Percentiles rank a stretch among this genome's conserved stretches.
Evolutionary conservation across 2,888 invertebrate genomes (phyloP).

Genomic region (Spisula subtruncata): DNA sequence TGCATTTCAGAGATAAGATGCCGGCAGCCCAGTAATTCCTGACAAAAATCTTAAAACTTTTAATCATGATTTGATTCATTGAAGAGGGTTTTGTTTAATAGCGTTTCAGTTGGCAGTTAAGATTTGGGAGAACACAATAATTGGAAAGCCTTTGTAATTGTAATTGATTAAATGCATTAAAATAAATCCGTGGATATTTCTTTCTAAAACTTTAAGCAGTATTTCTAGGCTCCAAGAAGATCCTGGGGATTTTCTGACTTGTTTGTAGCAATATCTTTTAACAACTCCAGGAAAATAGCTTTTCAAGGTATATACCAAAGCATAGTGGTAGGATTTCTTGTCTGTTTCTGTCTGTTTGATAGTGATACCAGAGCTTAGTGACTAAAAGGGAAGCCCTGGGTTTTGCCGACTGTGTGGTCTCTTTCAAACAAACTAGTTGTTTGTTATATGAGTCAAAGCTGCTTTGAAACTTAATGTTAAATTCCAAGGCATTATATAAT

Average conservation of each 20-base stretch:
- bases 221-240: background rate
- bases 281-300: background rate
- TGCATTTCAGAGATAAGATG: conserved; percentile 25
- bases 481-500: too few relatives aligned
- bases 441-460: too few relatives aligned
- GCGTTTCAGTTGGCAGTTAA: conserved; percentile 28
- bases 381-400: too few relatives aligned
- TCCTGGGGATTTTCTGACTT: background rate
- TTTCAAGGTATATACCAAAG: too few relatives aligned
- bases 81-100: conserved; percentile 20
- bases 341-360: too few relatives aligned
- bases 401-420: too few relatives aligned
- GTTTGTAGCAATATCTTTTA: background rate
- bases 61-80: conserved; percentile 25
- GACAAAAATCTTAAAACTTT: conserved; percentile 24
- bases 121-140: conserved; percentile 12
- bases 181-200: background rate
- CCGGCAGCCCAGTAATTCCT: background rate
- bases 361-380: too few relatives aligned
- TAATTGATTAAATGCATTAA: conserved; percentile 29
- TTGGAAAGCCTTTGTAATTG: conserved; percentile 15
- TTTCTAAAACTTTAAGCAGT: conserved; percentile 7
- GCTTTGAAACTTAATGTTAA: too few relatives aligned
- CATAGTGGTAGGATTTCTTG: too few relatives aligned
- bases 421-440: too few relatives aligned